Evolutionary conservation across 2,113 vertebrate genomes (phyloP).

Genomic region (Sylvietta virens): DNA sequence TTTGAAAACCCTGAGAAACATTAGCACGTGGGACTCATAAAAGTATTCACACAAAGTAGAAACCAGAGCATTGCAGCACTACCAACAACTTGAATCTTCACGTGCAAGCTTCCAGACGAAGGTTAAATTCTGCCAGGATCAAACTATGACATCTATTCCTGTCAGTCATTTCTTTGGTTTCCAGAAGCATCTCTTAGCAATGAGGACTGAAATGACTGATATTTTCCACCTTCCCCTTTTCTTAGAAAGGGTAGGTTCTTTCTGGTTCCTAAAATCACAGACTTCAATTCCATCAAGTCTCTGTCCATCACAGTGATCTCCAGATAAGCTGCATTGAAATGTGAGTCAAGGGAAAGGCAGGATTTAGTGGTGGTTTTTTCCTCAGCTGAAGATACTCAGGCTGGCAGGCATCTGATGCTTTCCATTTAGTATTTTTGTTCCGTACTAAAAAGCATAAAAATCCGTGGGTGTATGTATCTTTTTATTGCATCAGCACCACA

Average conservation of each 20-base stretch:
- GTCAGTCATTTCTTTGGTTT: neutral
- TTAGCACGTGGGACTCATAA: neutral
- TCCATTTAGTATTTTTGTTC: neutral
- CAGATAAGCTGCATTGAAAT: neutral
- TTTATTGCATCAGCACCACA: neutral
- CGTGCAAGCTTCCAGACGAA: neutral
- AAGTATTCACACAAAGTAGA: neutral
- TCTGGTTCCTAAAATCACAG: neutral
- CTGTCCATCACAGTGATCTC: neutral
- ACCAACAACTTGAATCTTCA: neutral
- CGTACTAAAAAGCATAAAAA: neutral
- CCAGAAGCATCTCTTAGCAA: neutral
- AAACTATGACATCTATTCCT: neutral
- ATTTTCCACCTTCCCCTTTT: neutral
- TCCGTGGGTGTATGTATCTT: neutral
- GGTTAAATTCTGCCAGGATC: neutral
- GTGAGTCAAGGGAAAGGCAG: neutral
- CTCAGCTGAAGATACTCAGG: neutral
- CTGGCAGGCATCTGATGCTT: neutral
- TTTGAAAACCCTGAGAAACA: neutral
- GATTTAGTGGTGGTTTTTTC: neutral
- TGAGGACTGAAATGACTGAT: neutral
- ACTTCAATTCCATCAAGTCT: neutral
- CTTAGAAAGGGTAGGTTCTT: neutral
- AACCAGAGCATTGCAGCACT: neutral